Evolutionary conservation across 2,888 invertebrate genomes (phyloP).

Genomic region (Drepana falcataria): DNA sequence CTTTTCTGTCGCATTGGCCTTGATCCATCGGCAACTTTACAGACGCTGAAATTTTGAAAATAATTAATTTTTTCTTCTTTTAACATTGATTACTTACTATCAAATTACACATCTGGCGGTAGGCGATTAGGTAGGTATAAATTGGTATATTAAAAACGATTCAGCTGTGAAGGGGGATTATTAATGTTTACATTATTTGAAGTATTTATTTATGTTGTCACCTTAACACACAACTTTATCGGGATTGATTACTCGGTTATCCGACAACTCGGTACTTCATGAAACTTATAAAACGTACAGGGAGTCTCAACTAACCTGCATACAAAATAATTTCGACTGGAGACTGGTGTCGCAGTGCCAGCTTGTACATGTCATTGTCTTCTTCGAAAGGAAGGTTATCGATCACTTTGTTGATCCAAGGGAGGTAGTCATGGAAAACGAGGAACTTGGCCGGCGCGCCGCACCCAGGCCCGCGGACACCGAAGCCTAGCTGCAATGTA

Average conservation of each 20-base stretch:
- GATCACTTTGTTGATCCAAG: neutral
- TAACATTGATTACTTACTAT: no score
- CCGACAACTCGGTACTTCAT: no score
- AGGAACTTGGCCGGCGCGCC: neutral
- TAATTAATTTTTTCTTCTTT: no score
- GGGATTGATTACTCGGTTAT: no score
- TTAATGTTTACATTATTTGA: no score
- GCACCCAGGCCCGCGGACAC: neutral
- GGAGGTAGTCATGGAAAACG: neutral
- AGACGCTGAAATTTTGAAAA: slow-evolving; percentile 11
- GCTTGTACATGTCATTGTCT: slow-evolving; percentile 12
- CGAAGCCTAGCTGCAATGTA: neutral
- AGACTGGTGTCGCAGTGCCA: slow-evolving; percentile 18
- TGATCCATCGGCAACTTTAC: slow-evolving; percentile 8
- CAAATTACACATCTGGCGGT: no score
- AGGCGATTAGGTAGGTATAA: no score
- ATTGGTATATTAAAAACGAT: no score
- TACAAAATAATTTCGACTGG: slow-evolving; percentile 17
- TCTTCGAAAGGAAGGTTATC: neutral
- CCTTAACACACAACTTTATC: no score
- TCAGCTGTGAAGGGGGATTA: no score
- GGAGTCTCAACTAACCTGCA: neutral
- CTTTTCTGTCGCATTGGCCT: slow-evolving; percentile 30
- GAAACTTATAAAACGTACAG: no score
- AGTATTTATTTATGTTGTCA: no score